Base-by-base conservation (phyloP, 1,140 invertebrate species). In the Gryon sp. region DNA sequence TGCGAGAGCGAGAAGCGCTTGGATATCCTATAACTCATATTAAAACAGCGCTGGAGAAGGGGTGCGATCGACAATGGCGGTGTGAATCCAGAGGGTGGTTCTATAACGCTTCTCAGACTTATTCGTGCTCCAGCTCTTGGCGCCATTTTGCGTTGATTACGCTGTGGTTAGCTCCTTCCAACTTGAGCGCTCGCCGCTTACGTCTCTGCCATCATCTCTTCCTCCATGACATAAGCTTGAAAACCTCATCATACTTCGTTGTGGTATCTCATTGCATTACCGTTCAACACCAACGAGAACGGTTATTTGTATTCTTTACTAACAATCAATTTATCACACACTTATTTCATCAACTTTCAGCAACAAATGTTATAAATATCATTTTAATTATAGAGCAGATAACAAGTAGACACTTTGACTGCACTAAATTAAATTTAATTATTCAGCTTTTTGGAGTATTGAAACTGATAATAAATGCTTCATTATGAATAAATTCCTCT, bases 131-230 rank as follows among this genome's bases (percentile, higher is more conserved):
- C n/a, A n/a, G n/a, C n/a, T 82, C 59, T 68, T 75, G 84, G 65
- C 85, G 85, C 84, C 85, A 86, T 86, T 87, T 87, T 84, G 84
- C 81, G 81, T 87, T 86, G 85, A 87, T 86, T 87, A 86, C 81
- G 78, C 82, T 86, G 84, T 78, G 86, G 84, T 87, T 86, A 84
- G 81, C 82, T 86, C 80, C 82, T 87, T 84, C 82, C 78, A 82
- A 48, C 75, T 79, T 80, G 45, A 46, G 34, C 50, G 48, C 55
- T 34, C 22, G n/a, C 57, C 57, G 12, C 34, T 36, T 40, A 24
- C 52, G 41, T 63, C 43, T 38, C 28, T 41, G 19, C 34, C 30
- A 32, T 63, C 16, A 14, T 12, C 34, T 46, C 28, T 55, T 59
- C 40, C 45, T 26, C 30, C 46, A n/a, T n/a, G 28, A 60, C 11